Evolutionary conservation across 2,113 vertebrate species (phyloP), one percentile per base, ranked within the genome.

Genomic region (Stictonetta naevosa): DNA sequence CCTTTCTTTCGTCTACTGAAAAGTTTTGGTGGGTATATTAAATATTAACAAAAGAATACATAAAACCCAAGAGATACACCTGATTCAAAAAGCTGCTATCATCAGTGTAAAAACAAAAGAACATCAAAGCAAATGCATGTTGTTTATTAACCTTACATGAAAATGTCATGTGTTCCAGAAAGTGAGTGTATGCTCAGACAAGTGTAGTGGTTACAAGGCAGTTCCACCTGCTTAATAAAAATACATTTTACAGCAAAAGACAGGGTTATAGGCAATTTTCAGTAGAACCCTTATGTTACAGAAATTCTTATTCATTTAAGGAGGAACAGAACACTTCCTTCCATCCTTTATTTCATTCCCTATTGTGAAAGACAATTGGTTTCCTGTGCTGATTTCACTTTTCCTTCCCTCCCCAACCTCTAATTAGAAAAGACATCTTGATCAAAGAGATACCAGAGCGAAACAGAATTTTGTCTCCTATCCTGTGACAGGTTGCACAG

Each of bases 391-490:
- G 0, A 74, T 87, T 92, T 84, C 53, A 52, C 44, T 96, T 89
- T 80, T 40, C 48, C 19, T 85, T 91, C 81, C 86, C 87, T 73
- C 53, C 33, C 21, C n/a, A 40, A 48, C 25, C 50, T 78, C 66
- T 81, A 86, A 90, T 44, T 78, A 62, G 83, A 68, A 84, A 92
- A 69, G 59, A n/a, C 58, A 93, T 23, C 52, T 85, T 88, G 91
- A 94, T 77, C 20, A 4, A 85, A 93, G 63, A 95, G 64, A 59
- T 67, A 46, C 15, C 31, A 74, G 67, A 90, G 62, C 25, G 56
- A 77, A 93, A 22, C 3, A 33, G 80, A 85, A 31, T 75, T 85
- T 88, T 75, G 68, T 86, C 56, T 90, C 58, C 36, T 66, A 36
- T 38, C 14, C 53, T 74, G 1, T 62, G 71, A 48, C 67, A 85